Base-by-base conservation (phyloP, 2,797 vertebrate genomes). In the Aeoliscus strigatus region DNA sequence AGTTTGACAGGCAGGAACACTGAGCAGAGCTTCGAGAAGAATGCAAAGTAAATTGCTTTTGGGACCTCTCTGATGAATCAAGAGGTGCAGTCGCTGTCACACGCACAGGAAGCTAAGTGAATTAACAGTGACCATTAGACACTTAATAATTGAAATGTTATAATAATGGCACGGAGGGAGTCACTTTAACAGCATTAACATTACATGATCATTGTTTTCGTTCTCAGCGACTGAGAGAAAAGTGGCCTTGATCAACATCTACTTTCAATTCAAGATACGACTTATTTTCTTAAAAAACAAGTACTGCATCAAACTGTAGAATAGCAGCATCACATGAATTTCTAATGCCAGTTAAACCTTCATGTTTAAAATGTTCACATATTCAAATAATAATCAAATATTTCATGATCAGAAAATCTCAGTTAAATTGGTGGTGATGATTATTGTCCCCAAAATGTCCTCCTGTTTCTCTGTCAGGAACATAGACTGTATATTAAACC, bases 131-230 rank as follows among this genome's bases (percentile, higher is more conserved):
- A 82, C 81, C 79, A 86, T 86, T 84, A 82, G 74, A 73, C 56
- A 40, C 70, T 86, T 74, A 84, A 82, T 84, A 77, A 86, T 86
- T 81, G 36, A 86, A 70, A 75, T 73, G 48, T 70, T 82, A 79
- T 75, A 80, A 84, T 85, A 80, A 81, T 39, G 66, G 60, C 76
- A 66, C 60, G 58, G 51, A 73, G 75, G 80, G 74, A 83, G 70
- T 71, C 67, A 75, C 71, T 86, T 84, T 69, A 66, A 59, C 50
- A 35, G 18, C 72, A 84, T 84, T 83, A 86, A 80, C 66, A 79
- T 81, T 82, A 80, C 64, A 85, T 79, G 75, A 81, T 65, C 63
- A 41, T 42, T 72, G 71, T 73, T 80, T 74, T 70, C 40, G 38
- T 54, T 68, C 55, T 59, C 15, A 44, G 65, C 55, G 45, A 50